phyloP scores from a whole-genome alignment of 2,888 invertebrate genomes.

The Aspidiotus destructor region DNA sequence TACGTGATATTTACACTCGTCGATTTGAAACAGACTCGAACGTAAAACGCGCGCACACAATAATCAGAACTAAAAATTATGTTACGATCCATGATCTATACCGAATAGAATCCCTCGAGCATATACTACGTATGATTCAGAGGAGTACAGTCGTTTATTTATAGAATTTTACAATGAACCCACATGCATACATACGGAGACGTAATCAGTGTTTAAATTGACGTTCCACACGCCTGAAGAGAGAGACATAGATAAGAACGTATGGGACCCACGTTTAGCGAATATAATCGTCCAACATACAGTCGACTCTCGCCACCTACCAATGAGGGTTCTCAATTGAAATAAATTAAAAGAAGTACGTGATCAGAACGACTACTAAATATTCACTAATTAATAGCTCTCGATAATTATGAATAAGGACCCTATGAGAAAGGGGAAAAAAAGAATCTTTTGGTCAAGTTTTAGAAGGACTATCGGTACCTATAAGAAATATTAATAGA shows the following conservation, averaged over 20 bases:
- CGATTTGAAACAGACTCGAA: too few species aligned
- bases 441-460: too few species aligned
- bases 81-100: conserved; percentile 27
- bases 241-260: background rate
- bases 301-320: conserved; percentile 10
- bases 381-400: background rate
- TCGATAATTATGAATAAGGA: too few species aligned
- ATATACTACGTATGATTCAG: background rate
- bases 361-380: conserved; percentile 7
- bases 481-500: too few species aligned
- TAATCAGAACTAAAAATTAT: conserved; percentile 1
- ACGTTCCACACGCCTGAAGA: conserved; percentile 1
- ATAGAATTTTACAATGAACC: conserved; percentile 22
- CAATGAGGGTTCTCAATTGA: conserved; percentile 28
- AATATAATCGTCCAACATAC: background rate
- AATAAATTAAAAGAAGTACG: conserved; percentile 26
- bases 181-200: conserved; percentile 17
- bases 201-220: conserved; percentile 27
- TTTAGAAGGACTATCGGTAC: too few species aligned
- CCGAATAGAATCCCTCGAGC: conserved; percentile 20
- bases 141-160: background rate
- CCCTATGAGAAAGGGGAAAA: too few species aligned
- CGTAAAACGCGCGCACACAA: conserved; percentile 6
- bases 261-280: background rate
- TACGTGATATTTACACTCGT: too few species aligned